These are phyloP conservation scores for Amiota minor DNA, from an alignment of 2,888 invertebrate genomes.

Conservation along the genomic window DNA sequence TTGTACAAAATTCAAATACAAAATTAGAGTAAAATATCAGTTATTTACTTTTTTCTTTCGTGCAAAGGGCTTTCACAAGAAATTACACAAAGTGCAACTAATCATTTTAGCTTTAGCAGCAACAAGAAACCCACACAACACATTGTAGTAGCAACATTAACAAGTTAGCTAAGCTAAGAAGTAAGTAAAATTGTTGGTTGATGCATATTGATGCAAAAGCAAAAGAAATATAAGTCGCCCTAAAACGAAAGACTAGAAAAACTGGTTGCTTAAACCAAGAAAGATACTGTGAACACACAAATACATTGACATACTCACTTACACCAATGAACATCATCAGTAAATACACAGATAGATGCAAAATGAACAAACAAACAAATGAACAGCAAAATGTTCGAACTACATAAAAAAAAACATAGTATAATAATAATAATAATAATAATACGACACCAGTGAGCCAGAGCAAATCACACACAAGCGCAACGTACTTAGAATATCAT, in stretches of 20 bases:
- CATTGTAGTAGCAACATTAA: not conserved
- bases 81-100: conserved; percentile 30
- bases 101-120: conserved; percentile 4
- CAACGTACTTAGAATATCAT: too few relatives aligned
- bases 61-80: conserved; percentile 22
- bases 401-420: too few relatives aligned
- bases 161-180: conserved; percentile 7
- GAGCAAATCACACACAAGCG: conserved; percentile 9
- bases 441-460: conserved; percentile 19
- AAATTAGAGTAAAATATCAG: not conserved
- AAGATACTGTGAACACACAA: conserved; percentile 32
- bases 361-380: conserved; percentile 8
- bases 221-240: conserved; percentile 38
- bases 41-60: not conserved
- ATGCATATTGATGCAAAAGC: conserved; percentile 4
- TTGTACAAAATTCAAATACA: not conserved
- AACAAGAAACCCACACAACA: conserved; percentile 12
- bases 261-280: conserved; percentile 51
- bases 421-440: too few relatives aligned
- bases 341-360: too few relatives aligned
- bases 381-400: conserved; percentile 22
- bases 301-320: conserved; percentile 23
- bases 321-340: conserved; percentile 29
- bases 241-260: conserved; percentile 59
- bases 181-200: not conserved